Evolutionary conservation across 2,888 invertebrate genomes (phyloP), one percentile per base, ranked within the genome.

Genomic region (Brachynemurus nebulosus): DNA sequence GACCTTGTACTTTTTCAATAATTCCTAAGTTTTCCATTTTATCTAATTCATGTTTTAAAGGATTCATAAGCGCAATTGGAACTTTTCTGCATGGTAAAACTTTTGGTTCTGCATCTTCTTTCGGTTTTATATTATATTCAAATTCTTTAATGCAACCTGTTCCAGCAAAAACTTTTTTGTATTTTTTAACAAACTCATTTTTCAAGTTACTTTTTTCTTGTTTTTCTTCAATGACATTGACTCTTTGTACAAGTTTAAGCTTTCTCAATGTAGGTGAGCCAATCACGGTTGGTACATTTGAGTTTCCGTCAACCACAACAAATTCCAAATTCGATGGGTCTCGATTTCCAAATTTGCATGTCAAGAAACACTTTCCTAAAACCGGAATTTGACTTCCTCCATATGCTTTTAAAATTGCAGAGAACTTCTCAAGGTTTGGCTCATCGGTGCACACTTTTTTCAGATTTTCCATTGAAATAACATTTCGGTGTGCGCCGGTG

Each of bases 41-140:
- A 8, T 45, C 16, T 36, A 52, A 18, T n/a, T 42, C 46, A 30
- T 33, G 6, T 50, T 52, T 48, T 9, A 52, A 43, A 42, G 46
- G 34, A 27, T 42, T 36, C 18, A 36, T 5, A 11, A 49, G 14
- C 14, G 45, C 41, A 35, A 49, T 40, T 2, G 51, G 47, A 11
- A 51, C 44, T 49, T 49, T 49, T 25, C 49, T 46, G n/a, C 40
- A 38, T 5, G 46, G 21, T 17, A 38, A 23, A 11, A 50, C 38
- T 14, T 39, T 18, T 18, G 48, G 48, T 14, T 30, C 8, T 8
- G 45, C 44, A 46, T 48, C 42, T 11, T 42, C 23, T 18, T 43
- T 36, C n/a, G 48, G 9, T 42, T 49, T 12, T 16, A 50, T 47
- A 21, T 46, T 21, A 44, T 46, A 46, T 19, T 41, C 30, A 21